phyloP scores from a whole-genome alignment of 2,888 invertebrate species.

The Torymus auratus region DNA sequence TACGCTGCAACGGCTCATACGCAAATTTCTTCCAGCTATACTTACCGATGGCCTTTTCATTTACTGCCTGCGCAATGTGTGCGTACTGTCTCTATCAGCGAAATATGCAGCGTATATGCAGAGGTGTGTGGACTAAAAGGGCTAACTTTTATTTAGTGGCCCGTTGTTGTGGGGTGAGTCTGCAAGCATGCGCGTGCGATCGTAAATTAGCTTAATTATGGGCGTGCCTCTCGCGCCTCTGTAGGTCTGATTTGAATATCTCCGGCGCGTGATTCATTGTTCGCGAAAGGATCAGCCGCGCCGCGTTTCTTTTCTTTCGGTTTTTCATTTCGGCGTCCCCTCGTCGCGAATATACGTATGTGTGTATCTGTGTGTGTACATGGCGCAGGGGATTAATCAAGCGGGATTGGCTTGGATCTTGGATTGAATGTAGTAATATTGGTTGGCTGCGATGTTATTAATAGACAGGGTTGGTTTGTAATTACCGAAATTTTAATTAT shows the following conservation, averaged over 20 bases:
- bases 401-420: too few species aligned
- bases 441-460: too few species aligned
- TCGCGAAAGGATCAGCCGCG: slow-evolving; percentile 8
- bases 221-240: slow-evolving; percentile 7
- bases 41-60: slow-evolving; percentile 49
- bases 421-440: too few species aligned
- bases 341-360: too few species aligned
- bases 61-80: neutral
- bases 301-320: too few species aligned
- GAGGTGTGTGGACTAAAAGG: slow-evolving; percentile 11
- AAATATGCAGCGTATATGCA: too few species aligned
- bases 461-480: too few species aligned
- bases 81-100: too few species aligned
- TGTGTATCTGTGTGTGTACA: too few species aligned
- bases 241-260: slow-evolving; percentile 44
- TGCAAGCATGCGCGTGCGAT: neutral
- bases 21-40: slow-evolving; percentile 22
- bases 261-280: slow-evolving; percentile 26
- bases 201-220: slow-evolving; percentile 54
- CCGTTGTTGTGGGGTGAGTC: slow-evolving; percentile 1
- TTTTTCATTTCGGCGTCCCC: too few species aligned
- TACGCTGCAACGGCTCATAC: neutral
- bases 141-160: slow-evolving; percentile 23
- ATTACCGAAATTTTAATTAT: too few species aligned
- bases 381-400: too few species aligned